Evolutionary conservation across 2,797 vertebrate species (phyloP).

Genomic region (Danio tinwini): DNA sequence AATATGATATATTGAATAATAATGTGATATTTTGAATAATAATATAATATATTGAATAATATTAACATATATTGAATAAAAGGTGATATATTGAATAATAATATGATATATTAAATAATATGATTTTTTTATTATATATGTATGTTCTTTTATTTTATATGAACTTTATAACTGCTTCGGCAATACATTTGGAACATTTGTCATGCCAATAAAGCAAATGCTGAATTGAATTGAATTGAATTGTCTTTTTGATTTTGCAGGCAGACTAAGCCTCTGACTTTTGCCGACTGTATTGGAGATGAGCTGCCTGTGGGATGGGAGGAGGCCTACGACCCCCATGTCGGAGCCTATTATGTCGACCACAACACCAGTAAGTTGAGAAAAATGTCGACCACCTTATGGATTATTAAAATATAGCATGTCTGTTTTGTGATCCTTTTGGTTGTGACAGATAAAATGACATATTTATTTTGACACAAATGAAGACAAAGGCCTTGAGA

Average conservation of each 20-base stretch:
- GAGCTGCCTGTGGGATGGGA: constrained; percentile 97
- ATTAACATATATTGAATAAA: too few species aligned
- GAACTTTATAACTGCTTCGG: too few species aligned
- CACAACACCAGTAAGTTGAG: constrained; percentile 95
- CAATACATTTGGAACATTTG: too few species aligned
- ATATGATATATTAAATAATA: too few species aligned
- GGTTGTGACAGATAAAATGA: neutral
- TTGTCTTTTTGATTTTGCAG: constrained; percentile 73
- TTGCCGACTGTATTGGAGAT: constrained; percentile 97
- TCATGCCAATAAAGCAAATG: too few species aligned
- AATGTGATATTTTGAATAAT: too few species aligned
- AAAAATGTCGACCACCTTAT: constrained; percentile 15
- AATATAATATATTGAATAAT: too few species aligned
- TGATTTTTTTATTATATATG: too few species aligned
- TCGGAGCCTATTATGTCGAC: constrained; percentile 96
- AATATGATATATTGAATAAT: too few species aligned
- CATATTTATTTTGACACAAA: neutral
- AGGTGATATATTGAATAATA: too few species aligned
- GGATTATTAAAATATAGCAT: neutral
- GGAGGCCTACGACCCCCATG: constrained; percentile 90
- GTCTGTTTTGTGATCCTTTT: constrained; percentile 1
- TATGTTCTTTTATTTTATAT: too few species aligned
- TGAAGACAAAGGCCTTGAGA: neutral
- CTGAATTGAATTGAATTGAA: too few species aligned
- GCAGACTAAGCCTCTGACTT: constrained; percentile 96